A percentile compares a stretch with the other conserved stretches of the same genome.
Conservation (phyloP, 2,113 vertebrate genomes). For the Hydropotes inermis region DNA sequence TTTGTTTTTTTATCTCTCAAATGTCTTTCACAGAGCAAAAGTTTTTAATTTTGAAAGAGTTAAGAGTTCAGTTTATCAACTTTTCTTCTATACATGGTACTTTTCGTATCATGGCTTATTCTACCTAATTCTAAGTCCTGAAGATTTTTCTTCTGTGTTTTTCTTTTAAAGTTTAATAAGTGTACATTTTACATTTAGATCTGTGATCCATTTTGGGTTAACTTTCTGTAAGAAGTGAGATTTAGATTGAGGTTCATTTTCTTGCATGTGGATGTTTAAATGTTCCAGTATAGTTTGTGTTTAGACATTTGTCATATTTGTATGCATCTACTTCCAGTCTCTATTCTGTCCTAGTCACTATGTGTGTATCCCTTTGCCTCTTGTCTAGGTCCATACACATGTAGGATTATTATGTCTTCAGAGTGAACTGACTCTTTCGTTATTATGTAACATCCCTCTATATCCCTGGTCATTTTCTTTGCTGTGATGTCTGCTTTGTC, state of each 20-base stretch:
- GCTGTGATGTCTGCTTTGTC: neutral
- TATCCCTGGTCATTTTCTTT: neutral
- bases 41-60: neutral
- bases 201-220: neutral
- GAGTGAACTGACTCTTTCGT: neutral
- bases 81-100: neutral
- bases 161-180: neutral
- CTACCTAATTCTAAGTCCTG: neutral
- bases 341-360: neutral
- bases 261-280: neutral
- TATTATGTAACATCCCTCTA: neutral
- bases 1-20: neutral
- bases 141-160: neutral
- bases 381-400: slow-evolving; percentile 2
- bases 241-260: neutral
- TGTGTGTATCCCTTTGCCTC: neutral
- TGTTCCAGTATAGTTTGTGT: neutral
- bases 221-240: neutral
- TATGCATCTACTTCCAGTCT: neutral
- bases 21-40: neutral
- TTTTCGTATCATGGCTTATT: neutral
- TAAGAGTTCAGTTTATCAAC: neutral
- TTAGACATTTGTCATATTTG: neutral
- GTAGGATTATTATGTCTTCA: neutral
- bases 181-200: neutral